Base-by-base conservation (phyloP, 2,113 vertebrate genomes). In the Albula goreensis region DNA sequence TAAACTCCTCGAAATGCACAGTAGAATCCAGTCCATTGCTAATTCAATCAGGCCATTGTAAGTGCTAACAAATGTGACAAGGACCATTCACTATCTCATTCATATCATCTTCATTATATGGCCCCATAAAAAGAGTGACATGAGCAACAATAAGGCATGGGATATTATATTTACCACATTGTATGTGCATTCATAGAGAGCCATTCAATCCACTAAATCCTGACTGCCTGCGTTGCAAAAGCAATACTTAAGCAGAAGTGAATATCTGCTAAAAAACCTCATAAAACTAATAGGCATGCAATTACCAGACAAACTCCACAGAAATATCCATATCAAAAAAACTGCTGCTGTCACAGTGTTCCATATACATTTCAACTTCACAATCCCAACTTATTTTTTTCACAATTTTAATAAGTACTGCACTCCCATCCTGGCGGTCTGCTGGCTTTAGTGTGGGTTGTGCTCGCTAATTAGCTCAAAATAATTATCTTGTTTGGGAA, bases 391-490 rank as follows among this genome's bases (percentile, higher is more conserved):
- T 74, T 74, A 25, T 84, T 70, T 84, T 41, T 63, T 70, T 15
- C 52, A 83, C 19, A 5, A 83, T 60, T 60, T 41, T 60, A 83
- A 60, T 41, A 83, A 83, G 57, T 60, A 17, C 22, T 82, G 22
- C 81, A 82, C 22, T 82, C 25, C 31, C 25, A 31, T 60, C 81
- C 53, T 41, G n/a, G 81, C 49, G 83, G 83, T 66, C 66, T 22
- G 15, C 17, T 22, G 60, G 60, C 60, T 19, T 63, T 63, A 63
- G 17, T 22, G 31, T 77, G 70, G 49, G 83, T 70, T 74, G 49
- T 48, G 22, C 83, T 50, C 41, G 19, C 83, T 84, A 84, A 84
- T 84, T 84, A 84, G 66, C 60, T 84, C 77, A 84, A 84, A 84
- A 84, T 63, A 70, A 84, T 50, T 77, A 77, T 84, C 63, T 84